phyloP scores from a whole-genome alignment of 1,140 invertebrate genomes.

The Globodera ellingtonae region DNA sequence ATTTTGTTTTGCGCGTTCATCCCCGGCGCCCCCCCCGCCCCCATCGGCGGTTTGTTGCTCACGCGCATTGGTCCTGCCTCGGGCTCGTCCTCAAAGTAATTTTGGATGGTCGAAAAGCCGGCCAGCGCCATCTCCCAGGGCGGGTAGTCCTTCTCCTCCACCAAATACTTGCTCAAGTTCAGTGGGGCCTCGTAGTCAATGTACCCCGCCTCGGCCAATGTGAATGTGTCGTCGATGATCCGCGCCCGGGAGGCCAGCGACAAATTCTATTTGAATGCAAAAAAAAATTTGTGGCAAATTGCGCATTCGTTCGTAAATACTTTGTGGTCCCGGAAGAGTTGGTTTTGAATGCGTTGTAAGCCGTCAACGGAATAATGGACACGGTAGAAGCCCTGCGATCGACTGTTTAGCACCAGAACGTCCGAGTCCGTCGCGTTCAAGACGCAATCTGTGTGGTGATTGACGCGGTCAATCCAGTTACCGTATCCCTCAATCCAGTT shows the following conservation, averaged over 20 bases:
- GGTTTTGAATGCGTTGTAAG: constrained; percentile 45
- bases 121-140: constrained; percentile 54
- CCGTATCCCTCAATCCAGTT: too few relatives aligned
- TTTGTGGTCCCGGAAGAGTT: constrained; percentile 49
- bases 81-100: constrained; percentile 57
- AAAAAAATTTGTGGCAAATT: constrained; percentile 15
- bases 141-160: constrained; percentile 52
- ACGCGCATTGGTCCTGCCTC: constrained; percentile 46
- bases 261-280: constrained; percentile 36
- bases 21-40: too few relatives aligned
- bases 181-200: constrained; percentile 49
- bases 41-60: not conserved
- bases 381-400: constrained; percentile 54
- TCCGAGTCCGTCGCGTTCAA: constrained; percentile 32
- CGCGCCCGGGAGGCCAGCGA: constrained; percentile 49
- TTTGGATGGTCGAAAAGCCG: constrained; percentile 49
- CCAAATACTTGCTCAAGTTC: constrained; percentile 52
- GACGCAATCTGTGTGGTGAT: not conserved
- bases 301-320: constrained; percentile 22
- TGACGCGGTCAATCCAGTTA: too few relatives aligned
- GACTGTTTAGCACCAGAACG: constrained; percentile 45
- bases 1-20: not conserved
- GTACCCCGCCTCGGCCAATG: constrained; percentile 54
- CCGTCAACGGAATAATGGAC: constrained; percentile 44
- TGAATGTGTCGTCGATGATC: constrained; percentile 57